phyloP scores from a whole-genome alignment of 2,888 invertebrate genomes.

The Cosmia trapezina region DNA sequence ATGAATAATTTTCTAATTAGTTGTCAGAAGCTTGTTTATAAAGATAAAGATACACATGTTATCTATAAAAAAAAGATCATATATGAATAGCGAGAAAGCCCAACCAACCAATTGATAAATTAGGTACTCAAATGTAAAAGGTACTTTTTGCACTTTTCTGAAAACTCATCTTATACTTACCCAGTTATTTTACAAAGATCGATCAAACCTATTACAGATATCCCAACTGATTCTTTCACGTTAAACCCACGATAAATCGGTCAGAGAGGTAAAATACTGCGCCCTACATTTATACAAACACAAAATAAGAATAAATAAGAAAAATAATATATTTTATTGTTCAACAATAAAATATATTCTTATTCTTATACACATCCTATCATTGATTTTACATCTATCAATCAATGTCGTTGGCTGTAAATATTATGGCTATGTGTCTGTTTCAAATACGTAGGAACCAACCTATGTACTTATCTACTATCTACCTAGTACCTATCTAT shows the following conservation, averaged over 20 bases:
- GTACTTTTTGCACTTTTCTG: not conserved
- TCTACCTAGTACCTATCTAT: not conserved
- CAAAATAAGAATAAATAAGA: too few species aligned
- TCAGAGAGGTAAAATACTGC: conserved; percentile 21
- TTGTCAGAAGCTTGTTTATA: not conserved
- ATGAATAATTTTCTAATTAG: not conserved
- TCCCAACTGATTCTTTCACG: conserved; percentile 18
- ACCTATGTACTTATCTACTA: not conserved
- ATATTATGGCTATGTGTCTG: conserved; percentile 35
- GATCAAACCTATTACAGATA: not conserved
- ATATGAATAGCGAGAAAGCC: not conserved
- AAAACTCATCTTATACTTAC: not conserved
- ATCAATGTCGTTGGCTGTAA: conserved; percentile 56
- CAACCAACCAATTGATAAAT: not conserved
- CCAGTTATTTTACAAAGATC: not conserved
- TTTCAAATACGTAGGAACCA: conserved; percentile 22
- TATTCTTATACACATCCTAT: conserved; percentile 40
- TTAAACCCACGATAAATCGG: conserved; percentile 22
- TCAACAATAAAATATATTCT: too few species aligned
- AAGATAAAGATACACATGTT: too few species aligned
- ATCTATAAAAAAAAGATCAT: too few species aligned
- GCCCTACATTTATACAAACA: conserved; percentile 28
- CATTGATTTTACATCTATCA: conserved; percentile 60
- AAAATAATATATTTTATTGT: too few species aligned
- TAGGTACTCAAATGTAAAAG: not conserved